Conservation (phyloP, 2,797 vertebrate species). For the Danio aesculapii region DNA sequence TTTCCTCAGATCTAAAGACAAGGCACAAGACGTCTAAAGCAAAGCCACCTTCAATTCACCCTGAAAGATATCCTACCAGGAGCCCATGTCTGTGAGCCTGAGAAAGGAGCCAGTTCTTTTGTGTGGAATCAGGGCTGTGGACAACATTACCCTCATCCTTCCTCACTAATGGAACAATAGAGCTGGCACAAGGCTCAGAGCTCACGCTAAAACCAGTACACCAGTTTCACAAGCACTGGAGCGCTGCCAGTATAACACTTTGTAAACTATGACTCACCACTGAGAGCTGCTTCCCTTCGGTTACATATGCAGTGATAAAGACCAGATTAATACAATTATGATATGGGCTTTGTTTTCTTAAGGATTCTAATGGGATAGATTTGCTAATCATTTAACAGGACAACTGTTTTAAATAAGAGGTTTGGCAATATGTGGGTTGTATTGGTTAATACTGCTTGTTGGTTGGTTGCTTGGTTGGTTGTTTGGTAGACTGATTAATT, state of each 20-base stretch:
- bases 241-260: conserved; percentile 18
- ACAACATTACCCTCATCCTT: conserved; percentile 52
- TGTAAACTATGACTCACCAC: conserved; percentile 48
- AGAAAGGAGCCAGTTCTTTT: conserved; percentile 48
- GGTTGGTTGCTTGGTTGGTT: too few relatives aligned
- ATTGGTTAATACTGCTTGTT: too few relatives aligned
- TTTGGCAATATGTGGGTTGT: not conserved
- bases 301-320: conserved; percentile 24
- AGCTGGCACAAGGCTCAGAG: conserved; percentile 30
- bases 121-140: conserved; percentile 44
- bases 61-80: conserved; percentile 41
- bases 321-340: conserved; percentile 12
- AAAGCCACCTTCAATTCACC: conserved; percentile 46
- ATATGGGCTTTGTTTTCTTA: not conserved
- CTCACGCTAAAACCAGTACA: conserved; percentile 36
- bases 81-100: conserved; percentile 45
- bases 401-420: not conserved
- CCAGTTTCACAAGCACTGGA: conserved; percentile 51
- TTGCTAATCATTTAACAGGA: not conserved
- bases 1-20: conserved; percentile 13
- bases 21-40: not conserved
- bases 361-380: conserved; percentile 4
- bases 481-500: too few relatives aligned
- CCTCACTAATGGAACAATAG: conserved; percentile 48
- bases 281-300: conserved; percentile 23